These are phyloP conservation scores for Horisme vitalbata DNA, from an alignment of 2,888 invertebrate species.

Conservation along the genomic window DNA sequence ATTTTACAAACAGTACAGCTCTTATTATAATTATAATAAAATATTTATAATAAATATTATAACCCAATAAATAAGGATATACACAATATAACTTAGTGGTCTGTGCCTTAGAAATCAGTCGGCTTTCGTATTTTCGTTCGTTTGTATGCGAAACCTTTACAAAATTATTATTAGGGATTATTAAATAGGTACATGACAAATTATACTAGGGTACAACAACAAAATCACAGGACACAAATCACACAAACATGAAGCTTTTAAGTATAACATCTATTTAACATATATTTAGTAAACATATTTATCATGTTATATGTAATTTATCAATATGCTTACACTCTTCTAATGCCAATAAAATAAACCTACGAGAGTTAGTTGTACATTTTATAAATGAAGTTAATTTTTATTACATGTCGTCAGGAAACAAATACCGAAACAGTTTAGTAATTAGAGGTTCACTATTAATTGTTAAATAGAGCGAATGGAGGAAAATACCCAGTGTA, in stretches of 20 bases:
- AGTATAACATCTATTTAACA: not conserved
- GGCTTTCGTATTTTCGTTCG: constrained; percentile 52
- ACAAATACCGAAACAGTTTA: not conserved
- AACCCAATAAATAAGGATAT: constrained; percentile 40
- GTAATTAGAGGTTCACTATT: constrained; percentile 3
- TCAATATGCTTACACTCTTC: too few species aligned
- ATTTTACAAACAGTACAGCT: constrained; percentile 68
- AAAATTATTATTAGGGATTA: constrained; percentile 69
- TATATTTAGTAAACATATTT: too few species aligned
- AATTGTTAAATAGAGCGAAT: constrained; percentile 6
- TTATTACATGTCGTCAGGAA: not conserved
- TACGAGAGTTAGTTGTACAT: too few species aligned
- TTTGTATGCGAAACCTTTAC: constrained; percentile 78
- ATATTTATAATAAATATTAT: constrained; percentile 1
- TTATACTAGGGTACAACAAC: constrained; percentile 47
- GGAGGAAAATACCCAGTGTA: constrained; percentile 14
- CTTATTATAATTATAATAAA: constrained; percentile 42
- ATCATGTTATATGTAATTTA: too few species aligned
- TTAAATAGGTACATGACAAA: constrained; percentile 59
- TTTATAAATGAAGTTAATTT: too few species aligned
- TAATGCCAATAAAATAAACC: too few species aligned
- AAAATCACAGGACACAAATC: constrained; percentile 49
- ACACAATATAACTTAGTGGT: constrained; percentile 36
- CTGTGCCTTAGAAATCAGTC: constrained; percentile 28
- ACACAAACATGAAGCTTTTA: constrained; percentile 40